These are phyloP conservation scores for Brachymystax lenok DNA, from an alignment of 2,797 vertebrate genomes.

Conservation along the genomic window DNA sequence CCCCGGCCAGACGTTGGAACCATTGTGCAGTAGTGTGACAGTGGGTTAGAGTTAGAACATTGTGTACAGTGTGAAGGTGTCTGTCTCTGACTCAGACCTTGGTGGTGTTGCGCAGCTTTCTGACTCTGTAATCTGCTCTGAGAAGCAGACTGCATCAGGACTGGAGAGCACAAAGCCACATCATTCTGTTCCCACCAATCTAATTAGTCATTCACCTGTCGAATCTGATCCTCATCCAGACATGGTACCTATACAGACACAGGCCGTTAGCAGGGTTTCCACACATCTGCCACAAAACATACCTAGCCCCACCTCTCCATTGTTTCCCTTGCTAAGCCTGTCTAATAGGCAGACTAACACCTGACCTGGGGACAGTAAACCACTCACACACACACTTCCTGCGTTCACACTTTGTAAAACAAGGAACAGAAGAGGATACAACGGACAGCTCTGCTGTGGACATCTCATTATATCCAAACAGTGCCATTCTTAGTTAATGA, in stretches of 20 bases:
- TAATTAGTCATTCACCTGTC: neutral
- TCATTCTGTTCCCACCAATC: neutral
- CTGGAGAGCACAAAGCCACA: neutral
- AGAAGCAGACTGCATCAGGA: neutral
- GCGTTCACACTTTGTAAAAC: neutral
- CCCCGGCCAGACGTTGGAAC: neutral
- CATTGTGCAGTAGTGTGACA: neutral
- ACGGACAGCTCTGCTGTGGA: neutral
- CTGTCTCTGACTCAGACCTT: neutral
- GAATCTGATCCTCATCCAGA: neutral
- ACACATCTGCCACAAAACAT: neutral
- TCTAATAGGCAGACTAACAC: neutral
- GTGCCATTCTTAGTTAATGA: constrained; percentile 6
- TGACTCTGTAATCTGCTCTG: neutral
- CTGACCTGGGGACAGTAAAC: neutral
- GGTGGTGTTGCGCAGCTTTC: neutral
- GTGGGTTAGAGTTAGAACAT: neutral
- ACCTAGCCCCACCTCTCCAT: neutral
- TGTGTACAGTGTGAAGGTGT: neutral
- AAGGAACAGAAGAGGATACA: neutral
- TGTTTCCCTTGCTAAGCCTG: neutral
- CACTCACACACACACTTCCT: neutral
- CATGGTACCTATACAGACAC: neutral
- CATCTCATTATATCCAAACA: neutral
- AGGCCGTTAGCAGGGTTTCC: neutral